Percentiles rank a stretch among this genome's conserved stretches.
phyloP scores from a whole-genome alignment of 2,113 vertebrate species.

The Meles meles region DNA sequence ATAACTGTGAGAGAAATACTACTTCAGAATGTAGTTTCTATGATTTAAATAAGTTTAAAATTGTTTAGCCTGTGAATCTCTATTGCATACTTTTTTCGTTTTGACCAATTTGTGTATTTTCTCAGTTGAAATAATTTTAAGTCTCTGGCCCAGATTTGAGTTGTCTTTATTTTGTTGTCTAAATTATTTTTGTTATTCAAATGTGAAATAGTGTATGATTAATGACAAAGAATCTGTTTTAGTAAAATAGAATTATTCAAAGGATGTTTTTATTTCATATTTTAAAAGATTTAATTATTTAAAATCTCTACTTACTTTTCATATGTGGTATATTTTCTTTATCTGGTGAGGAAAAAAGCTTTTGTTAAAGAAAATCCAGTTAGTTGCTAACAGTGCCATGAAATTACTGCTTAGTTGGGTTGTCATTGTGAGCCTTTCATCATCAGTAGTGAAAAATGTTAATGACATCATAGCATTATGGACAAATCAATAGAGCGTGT shows the following conservation, averaged over 20 bases:
- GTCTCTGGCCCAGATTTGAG: not conserved
- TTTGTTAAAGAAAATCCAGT: not conserved
- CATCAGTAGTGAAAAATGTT: not conserved
- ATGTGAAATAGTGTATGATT: not conserved
- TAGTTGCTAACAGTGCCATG: not conserved
- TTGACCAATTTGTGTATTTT: not conserved
- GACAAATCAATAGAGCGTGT: not conserved
- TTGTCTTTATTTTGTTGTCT: conserved; percentile 15
- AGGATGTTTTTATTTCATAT: not conserved
- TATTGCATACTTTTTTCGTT: not conserved
- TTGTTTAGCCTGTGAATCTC: not conserved
- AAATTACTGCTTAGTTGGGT: not conserved
- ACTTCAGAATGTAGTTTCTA: not conserved
- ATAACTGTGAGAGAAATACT: not conserved
- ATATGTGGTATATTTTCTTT: not conserved
- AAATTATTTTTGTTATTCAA: not conserved
- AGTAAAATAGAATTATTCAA: conserved; percentile 1
- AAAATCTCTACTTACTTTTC: not conserved
- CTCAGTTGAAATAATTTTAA: not conserved
- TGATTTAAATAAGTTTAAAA: not conserved
- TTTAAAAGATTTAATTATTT: not conserved
- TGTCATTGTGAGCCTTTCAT: not conserved
- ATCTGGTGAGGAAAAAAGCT: not conserved
- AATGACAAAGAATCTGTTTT: not conserved
- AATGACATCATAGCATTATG: not conserved